Evolutionary conservation across 2,888 invertebrate genomes (phyloP).

Genomic region (Physocephala rufipes): DNA sequence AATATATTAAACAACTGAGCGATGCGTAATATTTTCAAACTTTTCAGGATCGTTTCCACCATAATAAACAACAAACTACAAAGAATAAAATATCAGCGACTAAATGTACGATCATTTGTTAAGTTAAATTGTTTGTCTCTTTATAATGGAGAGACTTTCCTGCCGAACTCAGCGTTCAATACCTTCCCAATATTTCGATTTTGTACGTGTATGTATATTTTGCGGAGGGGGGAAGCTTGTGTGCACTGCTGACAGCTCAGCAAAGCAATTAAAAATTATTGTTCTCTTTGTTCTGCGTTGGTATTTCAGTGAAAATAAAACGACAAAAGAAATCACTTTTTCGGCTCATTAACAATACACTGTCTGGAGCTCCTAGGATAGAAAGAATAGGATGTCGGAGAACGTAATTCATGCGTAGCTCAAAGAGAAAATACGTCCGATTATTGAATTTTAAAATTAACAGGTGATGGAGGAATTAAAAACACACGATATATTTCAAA

Average conservation of each 20-base stretch:
- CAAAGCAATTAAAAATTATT: conserved; percentile 36
- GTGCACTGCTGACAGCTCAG: conserved; percentile 15
- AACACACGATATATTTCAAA: neutral
- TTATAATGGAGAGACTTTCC: conserved; percentile 29
- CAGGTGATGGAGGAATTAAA: neutral
- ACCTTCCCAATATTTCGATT: conserved; percentile 29
- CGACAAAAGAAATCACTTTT: conserved; percentile 22
- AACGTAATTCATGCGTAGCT: no score
- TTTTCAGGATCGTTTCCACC: conserved; percentile 45
- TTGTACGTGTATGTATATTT: conserved; percentile 11
- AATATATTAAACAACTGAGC: neutral
- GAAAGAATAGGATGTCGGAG: neutral
- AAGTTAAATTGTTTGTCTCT: conserved; percentile 7
- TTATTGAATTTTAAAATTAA: conserved; percentile 19
- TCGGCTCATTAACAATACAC: neutral
- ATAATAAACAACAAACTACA: conserved; percentile 51
- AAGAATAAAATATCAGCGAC: conserved; percentile 37
- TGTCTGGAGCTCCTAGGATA: neutral
- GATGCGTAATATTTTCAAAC: neutral
- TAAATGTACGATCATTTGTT: conserved; percentile 26
- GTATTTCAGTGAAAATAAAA: conserved; percentile 13
- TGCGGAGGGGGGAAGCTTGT: conserved; percentile 7
- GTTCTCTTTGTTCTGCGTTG: conserved; percentile 17
- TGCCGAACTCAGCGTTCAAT: conserved; percentile 19
- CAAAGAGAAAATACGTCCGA: neutral